Conservation (phyloP, 2,113 vertebrate species). For the Sebastes schlegelii region DNA sequence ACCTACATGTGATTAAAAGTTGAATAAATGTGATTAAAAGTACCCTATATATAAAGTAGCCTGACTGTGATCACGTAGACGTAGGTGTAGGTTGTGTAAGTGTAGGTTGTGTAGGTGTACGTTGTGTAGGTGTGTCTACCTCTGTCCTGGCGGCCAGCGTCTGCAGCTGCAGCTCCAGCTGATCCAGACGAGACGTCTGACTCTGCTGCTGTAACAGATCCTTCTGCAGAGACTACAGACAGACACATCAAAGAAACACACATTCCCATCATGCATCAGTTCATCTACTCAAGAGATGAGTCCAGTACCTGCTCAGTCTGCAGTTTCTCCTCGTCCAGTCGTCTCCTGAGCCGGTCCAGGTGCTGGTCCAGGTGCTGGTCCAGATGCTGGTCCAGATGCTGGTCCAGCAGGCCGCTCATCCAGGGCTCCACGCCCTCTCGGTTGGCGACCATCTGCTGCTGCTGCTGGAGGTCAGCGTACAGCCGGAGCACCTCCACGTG, state of each 20-base stretch:
- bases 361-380: conserved; percentile 67
- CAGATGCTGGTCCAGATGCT: too few species aligned
- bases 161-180: conserved; percentile 84
- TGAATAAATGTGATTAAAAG: too few species aligned
- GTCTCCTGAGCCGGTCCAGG: conserved; percentile 59
- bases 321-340: conserved; percentile 38
- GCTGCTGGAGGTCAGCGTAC: conserved; percentile 80
- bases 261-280: too few species aligned
- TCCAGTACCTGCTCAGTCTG: conserved; percentile 60
- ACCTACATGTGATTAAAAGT: too few species aligned
- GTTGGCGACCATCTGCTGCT: conserved; percentile 54
- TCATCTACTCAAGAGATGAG: too few species aligned
- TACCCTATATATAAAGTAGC: too few species aligned
- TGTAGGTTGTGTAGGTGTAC: too few species aligned
- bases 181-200: conserved; percentile 81
- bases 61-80: too few species aligned
- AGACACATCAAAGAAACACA: background rate
- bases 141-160: conserved; percentile 80
- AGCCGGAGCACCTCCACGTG: conserved; percentile 79
- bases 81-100: too few species aligned
- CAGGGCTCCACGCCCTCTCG: conserved; percentile 57
- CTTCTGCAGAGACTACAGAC: conserved; percentile 56
- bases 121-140: conserved; percentile 79
- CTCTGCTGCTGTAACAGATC: conserved; percentile 67
- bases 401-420: conserved; percentile 75